Evolutionary conservation across 2,888 invertebrate genomes (phyloP).

Genomic region (Subacronicta megacephala): DNA sequence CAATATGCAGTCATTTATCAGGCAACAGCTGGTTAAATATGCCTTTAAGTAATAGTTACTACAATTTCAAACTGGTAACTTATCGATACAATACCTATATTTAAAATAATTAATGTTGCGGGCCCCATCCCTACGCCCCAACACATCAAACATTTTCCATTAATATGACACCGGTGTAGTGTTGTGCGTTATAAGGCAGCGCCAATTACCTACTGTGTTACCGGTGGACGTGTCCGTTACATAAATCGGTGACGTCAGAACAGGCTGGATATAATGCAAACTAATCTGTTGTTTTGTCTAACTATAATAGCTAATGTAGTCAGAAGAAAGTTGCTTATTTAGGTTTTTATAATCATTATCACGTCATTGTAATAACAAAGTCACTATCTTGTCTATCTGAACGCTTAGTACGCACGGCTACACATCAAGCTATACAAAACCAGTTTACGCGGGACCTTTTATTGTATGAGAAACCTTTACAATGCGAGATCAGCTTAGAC

Average conservation of each 20-base stretch:
- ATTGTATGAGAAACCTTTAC: too few species aligned
- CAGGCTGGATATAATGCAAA: conserved; percentile 1
- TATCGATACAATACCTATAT: background rate
- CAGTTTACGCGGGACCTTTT: too few species aligned
- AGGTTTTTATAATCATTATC: too few species aligned
- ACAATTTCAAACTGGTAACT: background rate
- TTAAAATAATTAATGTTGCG: background rate
- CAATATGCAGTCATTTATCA: background rate
- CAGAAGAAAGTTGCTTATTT: too few species aligned
- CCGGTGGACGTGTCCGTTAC: conserved; percentile 25
- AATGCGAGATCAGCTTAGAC: too few species aligned
- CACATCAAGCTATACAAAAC: too few species aligned
- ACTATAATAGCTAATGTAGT: background rate
- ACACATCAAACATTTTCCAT: conserved; percentile 41
- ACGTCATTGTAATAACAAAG: too few species aligned
- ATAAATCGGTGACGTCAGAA: conserved; percentile 32
- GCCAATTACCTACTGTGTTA: conserved; percentile 48
- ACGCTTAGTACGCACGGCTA: too few species aligned
- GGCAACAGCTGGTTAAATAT: too few species aligned
- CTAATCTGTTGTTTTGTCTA: conserved; percentile 6
- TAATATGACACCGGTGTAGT: conserved; percentile 44
- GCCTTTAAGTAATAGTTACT: background rate
- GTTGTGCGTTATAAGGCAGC: conserved; percentile 58
- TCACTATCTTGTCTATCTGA: too few species aligned
- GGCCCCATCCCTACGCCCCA: conserved; percentile 14